Base-by-base conservation (phyloP, 2,797 vertebrate genomes). In the Phaenicophaeus curvirostris region DNA sequence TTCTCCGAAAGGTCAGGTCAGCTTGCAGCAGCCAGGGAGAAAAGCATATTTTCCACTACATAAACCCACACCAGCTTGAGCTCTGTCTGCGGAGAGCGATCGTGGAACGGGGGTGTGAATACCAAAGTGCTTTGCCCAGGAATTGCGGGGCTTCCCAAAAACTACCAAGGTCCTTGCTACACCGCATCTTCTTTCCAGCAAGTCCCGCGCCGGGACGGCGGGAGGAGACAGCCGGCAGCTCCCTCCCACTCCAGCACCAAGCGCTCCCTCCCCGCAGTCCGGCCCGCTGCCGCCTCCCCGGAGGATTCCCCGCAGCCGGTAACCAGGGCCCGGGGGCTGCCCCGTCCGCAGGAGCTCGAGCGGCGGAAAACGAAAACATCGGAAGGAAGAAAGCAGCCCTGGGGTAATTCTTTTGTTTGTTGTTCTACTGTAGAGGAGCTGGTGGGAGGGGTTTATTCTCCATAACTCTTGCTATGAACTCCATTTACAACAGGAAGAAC, bases 81-180 rank as follows among this genome's bases (percentile, higher is more conserved):
- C 7, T 13, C 13, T 8, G 21, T 16, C 33, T 24, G 27, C 6
- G 46, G 17, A 16, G 11, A 51, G 7, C 20, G 50, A 37, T 3
- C 37, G 28, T n/a, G 31, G 13, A 25, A 51, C 18, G 8, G 19
- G 1, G 24, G 19, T 5, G 23, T 21, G 25, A 25, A 7, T 62
- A 25, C 19, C 35, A 6, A 30, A 28, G 9, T 23, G 5, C 39
- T 62, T 67, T 15, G 18, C 21, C 35, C 5, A 24, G 6, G 31
- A 30, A 8, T 4, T 35, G 50, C 21, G 6, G 50, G 25, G 30
- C 23, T 55, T 30, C 25, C 33, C 4, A 11, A 20, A 63, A 44
- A 2, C 19, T 3, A 8, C 1, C 21, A 0, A 15, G 21, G 8
- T 9, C 31, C 13, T 31, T 20, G 11, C n/a, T 42, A 30, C 8